Evolutionary conservation across 2,113 vertebrate species (phyloP).

Genomic region (Melanerpes formicivorus): DNA sequence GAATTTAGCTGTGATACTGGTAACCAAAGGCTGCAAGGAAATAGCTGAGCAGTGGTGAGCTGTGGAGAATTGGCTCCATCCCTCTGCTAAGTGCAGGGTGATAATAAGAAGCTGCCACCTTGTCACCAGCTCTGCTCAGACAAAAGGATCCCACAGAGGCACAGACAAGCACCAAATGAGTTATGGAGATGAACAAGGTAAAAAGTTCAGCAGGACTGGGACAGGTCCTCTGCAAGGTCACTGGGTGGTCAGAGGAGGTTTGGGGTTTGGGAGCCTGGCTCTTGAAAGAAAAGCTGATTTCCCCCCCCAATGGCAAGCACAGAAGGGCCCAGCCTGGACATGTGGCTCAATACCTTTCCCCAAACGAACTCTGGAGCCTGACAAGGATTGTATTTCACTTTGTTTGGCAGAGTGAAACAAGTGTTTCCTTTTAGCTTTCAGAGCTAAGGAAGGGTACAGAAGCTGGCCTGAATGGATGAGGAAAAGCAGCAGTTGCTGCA

Average conservation of each 20-base stretch:
- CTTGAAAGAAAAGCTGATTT: neutral
- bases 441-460: neutral
- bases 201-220: slow-evolving; percentile 43
- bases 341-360: neutral
- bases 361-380: neutral
- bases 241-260: neutral
- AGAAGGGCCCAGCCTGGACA: neutral
- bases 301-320: neutral
- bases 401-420: neutral
- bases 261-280: neutral
- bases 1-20: accelerated
- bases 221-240: slow-evolving; percentile 31
- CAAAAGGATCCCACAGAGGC: slow-evolving; percentile 57
- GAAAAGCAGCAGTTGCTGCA: neutral
- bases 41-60: neutral
- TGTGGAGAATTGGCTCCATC: neutral
- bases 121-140: slow-evolving; percentile 19
- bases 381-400: neutral
- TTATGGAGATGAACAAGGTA: slow-evolving; percentile 52
- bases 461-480: accelerated
- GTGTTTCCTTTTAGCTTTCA: neutral
- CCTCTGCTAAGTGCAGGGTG: neutral
- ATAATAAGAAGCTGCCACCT: slow-evolving; percentile 57
- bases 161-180: slow-evolving; percentile 18
- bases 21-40: neutral